Conservation (phyloP, 2,797 vertebrate genomes). For the Phataginus tetradactyla region DNA sequence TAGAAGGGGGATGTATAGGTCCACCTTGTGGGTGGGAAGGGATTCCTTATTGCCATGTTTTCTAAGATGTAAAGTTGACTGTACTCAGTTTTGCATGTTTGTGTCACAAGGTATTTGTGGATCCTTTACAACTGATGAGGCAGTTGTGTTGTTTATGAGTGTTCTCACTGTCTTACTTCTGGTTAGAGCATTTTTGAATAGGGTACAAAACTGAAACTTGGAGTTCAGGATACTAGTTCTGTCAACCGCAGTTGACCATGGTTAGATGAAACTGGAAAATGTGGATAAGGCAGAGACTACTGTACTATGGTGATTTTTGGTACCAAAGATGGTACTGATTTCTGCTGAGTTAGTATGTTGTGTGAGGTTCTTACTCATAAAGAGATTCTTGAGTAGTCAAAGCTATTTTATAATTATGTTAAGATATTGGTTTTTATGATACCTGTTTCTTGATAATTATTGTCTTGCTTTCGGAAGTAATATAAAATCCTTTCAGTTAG, state of each 20-base stretch:
- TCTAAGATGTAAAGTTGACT: background rate
- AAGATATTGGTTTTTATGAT: background rate
- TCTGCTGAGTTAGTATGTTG: constrained; percentile 15
- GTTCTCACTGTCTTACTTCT: background rate
- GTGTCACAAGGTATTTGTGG: background rate
- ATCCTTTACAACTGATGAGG: background rate
- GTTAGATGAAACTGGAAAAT: background rate
- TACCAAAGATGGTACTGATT: constrained; percentile 16
- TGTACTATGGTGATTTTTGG: background rate
- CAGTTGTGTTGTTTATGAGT: background rate
- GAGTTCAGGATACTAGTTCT: background rate
- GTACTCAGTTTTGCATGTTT: background rate
- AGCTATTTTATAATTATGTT: constrained; percentile 3
- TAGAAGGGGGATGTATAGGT: background rate
- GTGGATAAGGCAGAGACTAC: background rate
- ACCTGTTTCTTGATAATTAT: constrained; percentile 20
- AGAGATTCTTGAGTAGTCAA: background rate
- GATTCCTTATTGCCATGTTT: background rate
- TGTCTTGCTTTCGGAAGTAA: background rate
- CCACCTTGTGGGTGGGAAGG: background rate
- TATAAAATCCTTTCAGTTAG: background rate
- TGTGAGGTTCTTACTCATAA: background rate
- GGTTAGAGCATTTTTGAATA: background rate
- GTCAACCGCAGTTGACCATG: background rate
- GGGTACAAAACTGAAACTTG: background rate